phyloP scores from a whole-genome alignment of 2,113 vertebrate genomes.

The Tachysurus fulvidraco region DNA sequence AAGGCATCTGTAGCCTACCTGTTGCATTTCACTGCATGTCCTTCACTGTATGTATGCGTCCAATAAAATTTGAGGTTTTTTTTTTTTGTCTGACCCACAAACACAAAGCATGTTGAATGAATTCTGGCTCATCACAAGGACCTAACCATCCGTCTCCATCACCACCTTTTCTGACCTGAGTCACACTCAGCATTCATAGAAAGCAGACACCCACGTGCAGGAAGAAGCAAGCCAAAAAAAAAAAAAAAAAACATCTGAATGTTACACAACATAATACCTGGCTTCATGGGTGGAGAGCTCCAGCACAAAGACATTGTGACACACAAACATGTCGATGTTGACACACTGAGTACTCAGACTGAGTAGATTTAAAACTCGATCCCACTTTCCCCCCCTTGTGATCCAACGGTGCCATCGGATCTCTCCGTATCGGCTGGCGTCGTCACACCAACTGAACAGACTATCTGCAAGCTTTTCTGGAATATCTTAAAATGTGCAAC shows the following conservation, averaged over 20 bases:
- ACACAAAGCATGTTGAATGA: conserved; percentile 8
- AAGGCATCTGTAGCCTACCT: conserved; percentile 46
- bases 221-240: neutral
- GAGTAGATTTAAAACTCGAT: neutral
- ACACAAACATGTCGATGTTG: neutral
- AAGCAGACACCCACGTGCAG: neutral
- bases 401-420: neutral
- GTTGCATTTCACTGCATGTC: neutral
- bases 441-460: neutral
- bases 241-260: neutral
- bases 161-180: conserved; percentile 15
- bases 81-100: conserved; percentile 34
- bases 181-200: neutral
- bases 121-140: conserved; percentile 23
- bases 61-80: too few species aligned
- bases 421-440: neutral
- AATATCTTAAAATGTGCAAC: neutral
- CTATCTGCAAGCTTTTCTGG: neutral
- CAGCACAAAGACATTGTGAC: conserved; percentile 27
- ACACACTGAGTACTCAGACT: neutral
- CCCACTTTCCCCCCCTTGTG: neutral
- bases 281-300: conserved; percentile 5
- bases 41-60: too few species aligned
- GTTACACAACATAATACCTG: neutral
- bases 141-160: conserved; percentile 44